phyloP scores from a whole-genome alignment of 1,140 invertebrate species.

The Rhagoletis zephyria region DNA sequence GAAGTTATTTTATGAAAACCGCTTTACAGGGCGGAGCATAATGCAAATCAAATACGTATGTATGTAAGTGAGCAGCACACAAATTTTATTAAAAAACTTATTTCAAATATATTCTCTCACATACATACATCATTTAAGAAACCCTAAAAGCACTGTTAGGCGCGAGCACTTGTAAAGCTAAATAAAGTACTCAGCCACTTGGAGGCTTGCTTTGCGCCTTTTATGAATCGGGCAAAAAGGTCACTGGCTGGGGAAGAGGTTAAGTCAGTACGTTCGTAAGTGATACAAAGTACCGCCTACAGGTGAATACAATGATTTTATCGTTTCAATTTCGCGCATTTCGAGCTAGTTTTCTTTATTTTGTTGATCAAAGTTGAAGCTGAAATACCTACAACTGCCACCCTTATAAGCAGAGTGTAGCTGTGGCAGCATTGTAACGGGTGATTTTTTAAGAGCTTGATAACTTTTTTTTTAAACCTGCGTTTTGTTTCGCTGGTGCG shows the following conservation, averaged over 20 bases:
- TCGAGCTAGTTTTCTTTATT: not conserved
- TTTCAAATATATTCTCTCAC: not conserved
- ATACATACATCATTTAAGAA: not conserved
- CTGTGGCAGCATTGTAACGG: not conserved
- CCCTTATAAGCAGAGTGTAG: no score
- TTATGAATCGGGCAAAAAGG: not conserved
- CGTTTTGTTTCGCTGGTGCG: not conserved
- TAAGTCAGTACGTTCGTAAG: not conserved
- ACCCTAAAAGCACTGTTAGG: not conserved
- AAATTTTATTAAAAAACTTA: slow-evolving; percentile 47
- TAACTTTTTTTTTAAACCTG: no score
- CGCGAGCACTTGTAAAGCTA: not conserved
- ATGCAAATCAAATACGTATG: not conserved
- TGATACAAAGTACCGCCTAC: not conserved
- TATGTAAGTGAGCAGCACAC: not conserved
- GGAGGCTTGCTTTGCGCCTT: not conserved
- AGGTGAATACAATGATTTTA: slow-evolving; percentile 13
- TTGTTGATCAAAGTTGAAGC: not conserved
- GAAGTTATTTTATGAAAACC: not conserved
- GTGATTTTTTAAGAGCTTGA: no score
- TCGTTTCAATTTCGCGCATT: not conserved
- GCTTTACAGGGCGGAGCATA: not conserved
- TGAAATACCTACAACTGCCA: no score
- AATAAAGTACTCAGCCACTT: not conserved
- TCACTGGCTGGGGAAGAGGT: not conserved